phyloP scores from a whole-genome alignment of 1,140 invertebrate genomes.

The Heliconius congener region DNA sequence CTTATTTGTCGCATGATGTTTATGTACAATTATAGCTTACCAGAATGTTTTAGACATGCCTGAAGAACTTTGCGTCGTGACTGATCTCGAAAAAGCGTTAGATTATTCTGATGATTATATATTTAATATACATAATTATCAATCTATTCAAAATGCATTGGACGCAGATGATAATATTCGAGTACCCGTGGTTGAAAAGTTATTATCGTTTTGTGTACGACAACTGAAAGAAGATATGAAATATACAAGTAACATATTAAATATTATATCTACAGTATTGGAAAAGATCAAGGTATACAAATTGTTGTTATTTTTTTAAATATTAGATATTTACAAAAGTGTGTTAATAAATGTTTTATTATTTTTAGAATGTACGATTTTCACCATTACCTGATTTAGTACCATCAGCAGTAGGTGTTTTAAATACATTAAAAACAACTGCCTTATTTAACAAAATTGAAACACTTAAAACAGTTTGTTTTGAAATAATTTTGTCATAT shows the following conservation, averaged over 20 bases:
- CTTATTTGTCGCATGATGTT: neutral
- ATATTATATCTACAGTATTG: constrained; percentile 52
- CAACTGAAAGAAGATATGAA: constrained; percentile 56
- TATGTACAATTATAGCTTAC: neutral
- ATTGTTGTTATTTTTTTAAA: neutral
- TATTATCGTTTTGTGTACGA: constrained; percentile 55
- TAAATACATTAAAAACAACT: constrained; percentile 54
- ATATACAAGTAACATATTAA: constrained; percentile 49
- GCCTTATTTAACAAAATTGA: constrained; percentile 45
- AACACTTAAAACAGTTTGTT: constrained; percentile 50
- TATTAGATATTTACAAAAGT: neutral
- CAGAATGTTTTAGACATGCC: constrained; percentile 50
- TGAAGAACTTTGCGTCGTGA: constrained; percentile 40
- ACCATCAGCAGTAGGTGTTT: constrained; percentile 53
- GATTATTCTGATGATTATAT: constrained; percentile 49
- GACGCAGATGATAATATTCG: constrained; percentile 42
- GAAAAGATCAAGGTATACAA: constrained; percentile 59
- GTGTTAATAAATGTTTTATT: neutral
- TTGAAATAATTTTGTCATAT: constrained; percentile 54
- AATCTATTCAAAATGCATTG: constrained; percentile 49
- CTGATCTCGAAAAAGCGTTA: constrained; percentile 41
- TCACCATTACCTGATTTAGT: constrained; percentile 42
- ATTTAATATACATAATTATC: constrained; percentile 46
- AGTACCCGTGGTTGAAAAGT: constrained; percentile 42
- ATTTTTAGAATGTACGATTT: constrained; percentile 40